Percentiles rank a stretch among this genome's conserved stretches.
These are phyloP conservation scores for Salvelinus fontinalis DNA, from an alignment of 2,113 vertebrate species.

Conservation along the genomic window DNA sequence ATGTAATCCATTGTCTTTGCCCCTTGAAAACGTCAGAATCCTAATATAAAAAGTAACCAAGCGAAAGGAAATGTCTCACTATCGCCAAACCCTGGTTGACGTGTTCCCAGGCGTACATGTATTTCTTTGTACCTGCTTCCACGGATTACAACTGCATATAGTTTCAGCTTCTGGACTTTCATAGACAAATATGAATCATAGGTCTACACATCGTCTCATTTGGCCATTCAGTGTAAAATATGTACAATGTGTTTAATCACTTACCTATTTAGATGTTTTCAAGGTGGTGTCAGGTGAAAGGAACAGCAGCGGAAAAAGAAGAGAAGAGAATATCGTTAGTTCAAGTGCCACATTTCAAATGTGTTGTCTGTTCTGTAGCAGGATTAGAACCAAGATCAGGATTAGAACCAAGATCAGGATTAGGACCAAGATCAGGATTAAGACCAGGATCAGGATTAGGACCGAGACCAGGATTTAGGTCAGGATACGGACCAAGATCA, in stretches of 20 bases:
- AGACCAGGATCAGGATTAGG: too few species aligned
- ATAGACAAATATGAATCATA: neutral
- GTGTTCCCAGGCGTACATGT: slow-evolving; percentile 14
- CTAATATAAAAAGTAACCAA: slow-evolving; percentile 34
- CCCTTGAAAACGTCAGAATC: slow-evolving; percentile 17
- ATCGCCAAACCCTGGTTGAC: slow-evolving; percentile 17
- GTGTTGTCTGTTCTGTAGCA: neutral
- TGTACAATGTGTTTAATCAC: slow-evolving; percentile 22
- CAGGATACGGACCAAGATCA: too few species aligned
- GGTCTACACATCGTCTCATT: neutral
- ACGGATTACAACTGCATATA: neutral
- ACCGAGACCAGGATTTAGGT: too few species aligned
- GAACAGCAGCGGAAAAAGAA: slow-evolving; percentile 13
- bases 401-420: neutral
- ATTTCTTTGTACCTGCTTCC: slow-evolving; percentile 25
- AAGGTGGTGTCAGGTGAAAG: neutral
- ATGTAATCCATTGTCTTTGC: slow-evolving; percentile 12
- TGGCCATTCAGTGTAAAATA: too few species aligned
- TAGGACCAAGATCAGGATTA: neutral
- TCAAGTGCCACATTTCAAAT: slow-evolving; percentile 27
- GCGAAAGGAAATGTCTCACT: slow-evolving; percentile 13
- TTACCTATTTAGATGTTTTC: slow-evolving; percentile 66
- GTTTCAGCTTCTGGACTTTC: neutral
- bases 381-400: neutral
- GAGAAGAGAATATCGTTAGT: slow-evolving; percentile 41